A percentile compares a stretch with the other conserved stretches of the same genome.
Conservation (phyloP, 2,113 vertebrate genomes). For the Pantherophis guttatus region DNA sequence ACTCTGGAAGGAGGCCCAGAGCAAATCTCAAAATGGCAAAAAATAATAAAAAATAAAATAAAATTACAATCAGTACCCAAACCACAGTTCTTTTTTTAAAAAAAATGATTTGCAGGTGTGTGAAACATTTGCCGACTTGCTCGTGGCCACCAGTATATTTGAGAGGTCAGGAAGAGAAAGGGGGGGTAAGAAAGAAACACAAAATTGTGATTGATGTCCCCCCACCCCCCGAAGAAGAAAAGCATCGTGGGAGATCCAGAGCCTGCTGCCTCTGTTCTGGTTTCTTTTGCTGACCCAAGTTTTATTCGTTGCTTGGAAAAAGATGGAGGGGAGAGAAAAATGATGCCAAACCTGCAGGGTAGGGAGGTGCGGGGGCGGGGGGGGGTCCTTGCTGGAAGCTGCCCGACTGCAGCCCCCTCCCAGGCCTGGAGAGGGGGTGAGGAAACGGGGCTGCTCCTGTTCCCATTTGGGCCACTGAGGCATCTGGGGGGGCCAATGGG, state of each 20-base stretch:
- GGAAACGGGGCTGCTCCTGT: not conserved
- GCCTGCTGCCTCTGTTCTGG: not conserved
- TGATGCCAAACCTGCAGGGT: not conserved
- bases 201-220: not conserved
- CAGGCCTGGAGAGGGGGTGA: not conserved
- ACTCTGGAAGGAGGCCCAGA: not conserved
- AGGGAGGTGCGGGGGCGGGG: not conserved
- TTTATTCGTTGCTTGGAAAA: not conserved
- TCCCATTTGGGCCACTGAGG: not conserved
- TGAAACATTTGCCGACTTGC: not conserved
- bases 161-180: not conserved
- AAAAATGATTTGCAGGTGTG: not conserved
- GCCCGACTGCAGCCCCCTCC: not conserved
- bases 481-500: not conserved
- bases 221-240: accelerated
- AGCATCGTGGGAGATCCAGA: not conserved
- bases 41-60: not conserved
- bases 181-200: not conserved
- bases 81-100: not conserved
- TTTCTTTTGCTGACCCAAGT: not conserved
- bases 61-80: not conserved
- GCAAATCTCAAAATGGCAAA: not conserved
- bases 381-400: not conserved
- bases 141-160: not conserved
- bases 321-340: not conserved